Base-by-base conservation (phyloP, 2,797 vertebrate species). In the Anniella stebbinsi region DNA sequence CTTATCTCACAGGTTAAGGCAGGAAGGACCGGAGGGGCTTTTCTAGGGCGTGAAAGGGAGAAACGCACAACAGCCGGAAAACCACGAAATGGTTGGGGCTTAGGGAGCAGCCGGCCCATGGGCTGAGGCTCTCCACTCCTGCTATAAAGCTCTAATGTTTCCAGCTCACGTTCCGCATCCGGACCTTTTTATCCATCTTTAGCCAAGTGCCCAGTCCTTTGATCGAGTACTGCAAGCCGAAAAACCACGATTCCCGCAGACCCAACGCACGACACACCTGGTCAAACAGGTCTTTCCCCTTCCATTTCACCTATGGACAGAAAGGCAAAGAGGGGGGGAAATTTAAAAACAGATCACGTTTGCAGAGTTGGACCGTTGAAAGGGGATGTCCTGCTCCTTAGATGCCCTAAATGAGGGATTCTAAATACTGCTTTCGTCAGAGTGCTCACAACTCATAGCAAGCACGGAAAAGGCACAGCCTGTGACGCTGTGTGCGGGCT, bases 201-300 rank as follows among this genome's bases (percentile, higher is more conserved):
- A 99, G 94, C 98, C 98, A 99, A 33, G 98, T 98, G 51, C 98
- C 97, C 21, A 98, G 98, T 94, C 98, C 98, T 96, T 98, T 99
- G 13, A 98, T 95, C 0, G 97, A 98, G 95, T 98, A 99, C 87
- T 98, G 97, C 70, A 99, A 97, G 69, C 98, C 98, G 94, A 99
- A 99, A 94, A 99, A 99, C 98, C 98, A 99, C 25, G 98, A 98
- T 95, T 99, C 98, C 92, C 98, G 98, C 60, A 99, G 95, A 70
- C 98, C 98, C n/a, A 99, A 97, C 0, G 98, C 98, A 85, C 98
- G 96, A 91, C 98, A 99, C 89, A 99, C 98, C 95, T 98, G 94
- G 91, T 99, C 98, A 97, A 99, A 99, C 88, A 99, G 96, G 90
- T 99, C 98, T 95, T 99, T 99, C 33, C 98, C 98, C 95, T 99